Evolutionary conservation across 2,888 invertebrate genomes (phyloP).

Genomic region (Baronia brevicornis): DNA sequence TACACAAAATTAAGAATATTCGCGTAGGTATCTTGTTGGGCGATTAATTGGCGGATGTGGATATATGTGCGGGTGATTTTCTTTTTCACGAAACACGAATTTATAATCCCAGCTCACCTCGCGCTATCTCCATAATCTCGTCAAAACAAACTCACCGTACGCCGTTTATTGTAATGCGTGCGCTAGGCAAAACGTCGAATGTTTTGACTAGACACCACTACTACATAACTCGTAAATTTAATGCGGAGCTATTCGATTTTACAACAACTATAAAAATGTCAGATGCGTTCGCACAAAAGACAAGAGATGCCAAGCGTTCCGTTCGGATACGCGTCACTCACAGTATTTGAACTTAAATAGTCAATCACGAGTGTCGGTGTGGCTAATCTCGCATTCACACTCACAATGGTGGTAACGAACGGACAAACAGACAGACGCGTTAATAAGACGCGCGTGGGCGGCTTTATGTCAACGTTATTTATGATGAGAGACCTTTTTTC

Average conservation of each 20-base stretch:
- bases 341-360: conserved; percentile 66
- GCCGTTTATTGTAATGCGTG: conserved; percentile 5
- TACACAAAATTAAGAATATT: conserved; percentile 39
- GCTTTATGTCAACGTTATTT: conserved; percentile 72
- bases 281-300: conserved; percentile 7
- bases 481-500: conserved; percentile 55
- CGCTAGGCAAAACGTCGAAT: conserved; percentile 6
- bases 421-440: conserved; percentile 67
- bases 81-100: not conserved
- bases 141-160: conserved; percentile 7
- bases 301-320: conserved; percentile 18
- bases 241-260: conserved; percentile 6
- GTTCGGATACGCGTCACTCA: conserved; percentile 53
- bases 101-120: not conserved
- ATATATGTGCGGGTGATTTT: too few relatives aligned
- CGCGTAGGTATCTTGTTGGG: conserved; percentile 16
- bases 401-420: conserved; percentile 73
- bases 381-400: conserved; percentile 69
- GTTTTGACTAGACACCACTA: conserved; percentile 12
- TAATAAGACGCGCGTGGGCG: conserved; percentile 73
- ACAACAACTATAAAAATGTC: conserved; percentile 10
- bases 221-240: conserved; percentile 7
- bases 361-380: conserved; percentile 69
- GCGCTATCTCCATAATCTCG: conserved; percentile 1
- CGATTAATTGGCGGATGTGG: conserved; percentile 10